A percentile compares a stretch with the other conserved stretches of the same genome.
Conservation (phyloP, 2,113 vertebrate genomes). For the Cervus canadensis region DNA sequence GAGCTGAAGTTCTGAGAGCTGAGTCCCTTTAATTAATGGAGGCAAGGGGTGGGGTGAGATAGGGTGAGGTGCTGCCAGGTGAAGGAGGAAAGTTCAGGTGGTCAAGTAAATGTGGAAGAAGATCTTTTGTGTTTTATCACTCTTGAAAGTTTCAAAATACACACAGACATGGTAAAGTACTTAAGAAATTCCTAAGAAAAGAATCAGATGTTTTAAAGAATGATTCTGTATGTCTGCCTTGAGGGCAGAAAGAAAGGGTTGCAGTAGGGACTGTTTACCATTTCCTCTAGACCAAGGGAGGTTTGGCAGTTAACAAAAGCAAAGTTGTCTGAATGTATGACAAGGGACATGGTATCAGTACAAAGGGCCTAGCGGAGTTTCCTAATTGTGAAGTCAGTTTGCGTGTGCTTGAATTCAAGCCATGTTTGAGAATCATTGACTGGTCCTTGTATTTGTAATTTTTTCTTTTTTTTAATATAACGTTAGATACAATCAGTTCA, state of each 20-base stretch:
- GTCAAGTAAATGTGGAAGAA: neutral
- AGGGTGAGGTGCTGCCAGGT: neutral
- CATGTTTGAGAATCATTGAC: neutral
- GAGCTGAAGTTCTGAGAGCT: neutral
- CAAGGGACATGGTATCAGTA: neutral
- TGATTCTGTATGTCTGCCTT: neutral
- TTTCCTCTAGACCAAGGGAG: neutral
- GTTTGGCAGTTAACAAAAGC: neutral
- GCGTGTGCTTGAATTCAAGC: neutral
- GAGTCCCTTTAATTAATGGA: neutral
- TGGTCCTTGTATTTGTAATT: neutral
- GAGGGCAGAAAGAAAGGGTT: neutral
- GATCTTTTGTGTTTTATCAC: neutral
- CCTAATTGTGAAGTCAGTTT: neutral
- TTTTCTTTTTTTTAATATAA: neutral
- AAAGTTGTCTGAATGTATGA: neutral
- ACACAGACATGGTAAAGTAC: neutral
- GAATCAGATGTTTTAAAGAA: neutral
- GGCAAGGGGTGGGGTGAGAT: neutral
- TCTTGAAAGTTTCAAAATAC: neutral
- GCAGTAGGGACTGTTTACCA: neutral
- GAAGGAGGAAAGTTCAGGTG: neutral
- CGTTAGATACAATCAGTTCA: neutral
- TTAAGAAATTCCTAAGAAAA: neutral
- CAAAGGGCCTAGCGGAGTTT: neutral